Evolutionary conservation across 2,113 vertebrate genomes (phyloP), one percentile per base, ranked within the genome.

Genomic region (Notarius lentiginosus): DNA sequence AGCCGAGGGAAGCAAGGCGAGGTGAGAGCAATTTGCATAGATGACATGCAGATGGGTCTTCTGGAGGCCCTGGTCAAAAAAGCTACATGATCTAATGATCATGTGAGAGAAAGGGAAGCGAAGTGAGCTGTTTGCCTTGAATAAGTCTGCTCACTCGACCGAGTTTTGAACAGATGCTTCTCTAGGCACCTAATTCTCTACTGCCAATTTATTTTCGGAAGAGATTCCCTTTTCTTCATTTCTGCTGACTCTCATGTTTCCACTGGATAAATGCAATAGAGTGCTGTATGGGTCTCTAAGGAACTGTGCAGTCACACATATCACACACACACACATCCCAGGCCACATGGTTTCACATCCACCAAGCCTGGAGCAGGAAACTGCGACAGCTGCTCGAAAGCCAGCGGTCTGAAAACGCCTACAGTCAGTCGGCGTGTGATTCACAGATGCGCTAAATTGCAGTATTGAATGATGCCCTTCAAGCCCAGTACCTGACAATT

Each of bases 381-480:
- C 65, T 2, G 60, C 27, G 30, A 34, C 55, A 70, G 79, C 70
- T 47, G 24, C 75, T 55, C 58, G 24, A 49, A 81, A 80, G 70
- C 34, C 56, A 80, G 65, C 60, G 41, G 55, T 66, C 20, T 77
- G 18, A 68, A 88, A 58, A 86, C 81, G 79, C 81, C 81, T 76
- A 81, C 61, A 86, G 24, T 49, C 80, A 41, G 79, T 20, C 73
- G 14, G 20, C 20, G 65, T 51, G 84, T 60, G 70, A 87, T 55
- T 83, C 83, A 73, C 86, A 55, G 58, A 80, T 51, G 83, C 58
- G 51, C 81, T 88, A 84, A 84, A 90, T 84, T 84, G 88, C 81
- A 86, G 75, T 53, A 58, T 56, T 53, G 85, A 84, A 84, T 82
- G 49, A 65, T 24, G 60, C 88, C 55, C 86, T 81, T 75, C n/a